Evolutionary conservation across 2,113 vertebrate genomes (phyloP).

Genomic region (Tragelaphus strepsiceros): DNA sequence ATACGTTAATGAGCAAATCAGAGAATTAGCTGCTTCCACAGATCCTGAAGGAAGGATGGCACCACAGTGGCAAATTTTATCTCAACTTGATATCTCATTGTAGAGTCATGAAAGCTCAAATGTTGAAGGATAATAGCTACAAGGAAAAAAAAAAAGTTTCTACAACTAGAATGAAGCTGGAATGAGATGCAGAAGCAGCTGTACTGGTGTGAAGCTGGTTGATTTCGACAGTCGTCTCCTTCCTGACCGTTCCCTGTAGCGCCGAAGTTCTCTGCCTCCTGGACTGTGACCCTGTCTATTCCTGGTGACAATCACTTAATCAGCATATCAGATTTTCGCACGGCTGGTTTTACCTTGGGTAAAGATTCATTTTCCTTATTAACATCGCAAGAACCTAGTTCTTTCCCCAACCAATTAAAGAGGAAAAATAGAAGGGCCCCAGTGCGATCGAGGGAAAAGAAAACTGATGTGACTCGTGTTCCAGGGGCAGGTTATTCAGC

Average conservation of each 20-base stretch:
- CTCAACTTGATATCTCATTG: background rate
- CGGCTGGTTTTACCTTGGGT: conserved; percentile 79
- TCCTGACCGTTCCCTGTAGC: conserved; percentile 19
- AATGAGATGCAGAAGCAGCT: conserved; percentile 51
- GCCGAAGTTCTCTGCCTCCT: conserved; percentile 68
- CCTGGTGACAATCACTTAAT: conserved; percentile 81
- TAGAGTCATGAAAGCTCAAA: background rate
- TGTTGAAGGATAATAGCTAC: conserved; percentile 42
- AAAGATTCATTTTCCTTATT: conserved; percentile 82
- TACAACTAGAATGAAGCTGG: conserved; percentile 30
- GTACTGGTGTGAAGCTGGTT: conserved; percentile 54
- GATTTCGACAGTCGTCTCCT: conserved; percentile 67
- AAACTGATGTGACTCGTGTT: conserved; percentile 56
- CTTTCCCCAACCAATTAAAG: conserved; percentile 75
- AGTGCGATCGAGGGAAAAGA: conserved; percentile 35
- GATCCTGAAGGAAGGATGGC: conserved; percentile 9
- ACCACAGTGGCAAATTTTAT: conserved; percentile 35
- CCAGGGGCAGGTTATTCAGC: conserved; percentile 27
- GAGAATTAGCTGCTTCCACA: background rate
- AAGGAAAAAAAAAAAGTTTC: conserved; percentile 35
- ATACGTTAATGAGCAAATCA: background rate
- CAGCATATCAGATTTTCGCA: conserved; percentile 74
- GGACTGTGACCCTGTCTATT: conserved; percentile 77
- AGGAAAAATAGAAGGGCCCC: conserved; percentile 62
- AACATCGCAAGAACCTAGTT: conserved; percentile 72